These are phyloP conservation scores for Rhynchonycteris naso DNA, from an alignment of 2,797 vertebrate genomes.

Conservation along the genomic window DNA sequence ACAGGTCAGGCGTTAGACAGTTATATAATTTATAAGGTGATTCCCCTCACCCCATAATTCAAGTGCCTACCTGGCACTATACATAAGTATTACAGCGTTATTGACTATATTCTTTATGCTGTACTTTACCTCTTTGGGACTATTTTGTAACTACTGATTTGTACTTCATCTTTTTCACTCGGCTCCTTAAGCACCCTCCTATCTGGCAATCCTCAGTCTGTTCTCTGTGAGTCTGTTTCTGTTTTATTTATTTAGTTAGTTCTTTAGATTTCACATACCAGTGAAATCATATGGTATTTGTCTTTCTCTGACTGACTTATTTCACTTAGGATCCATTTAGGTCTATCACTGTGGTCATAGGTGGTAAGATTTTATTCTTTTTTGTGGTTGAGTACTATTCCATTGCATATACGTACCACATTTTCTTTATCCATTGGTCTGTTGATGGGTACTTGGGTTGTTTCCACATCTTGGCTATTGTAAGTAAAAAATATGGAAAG, in stretches of 20 bases:
- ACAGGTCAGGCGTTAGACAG: not conserved
- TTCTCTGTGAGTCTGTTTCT: not conserved
- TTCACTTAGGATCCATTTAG: not conserved
- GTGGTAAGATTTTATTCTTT: not conserved
- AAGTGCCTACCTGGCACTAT: not conserved
- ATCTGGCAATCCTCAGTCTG: too few species aligned
- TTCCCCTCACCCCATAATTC: not conserved
- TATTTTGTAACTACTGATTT: not conserved
- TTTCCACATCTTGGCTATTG: not conserved
- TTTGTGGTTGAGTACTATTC: not conserved
- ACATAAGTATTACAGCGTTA: not conserved
- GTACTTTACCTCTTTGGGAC: not conserved
- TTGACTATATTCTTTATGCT: not conserved
- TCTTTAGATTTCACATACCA: not conserved
- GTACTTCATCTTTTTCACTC: too few species aligned
- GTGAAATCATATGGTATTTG: not conserved
- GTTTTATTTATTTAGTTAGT: not conserved
- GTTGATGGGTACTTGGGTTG: not conserved
- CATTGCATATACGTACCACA: not conserved
- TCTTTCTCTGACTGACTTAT: not conserved
- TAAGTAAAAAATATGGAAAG: not conserved
- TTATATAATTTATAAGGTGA: not conserved
- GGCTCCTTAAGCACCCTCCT: too few species aligned
- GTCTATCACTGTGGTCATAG: not conserved
- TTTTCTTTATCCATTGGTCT: not conserved